Conservation (phyloP, 2,113 vertebrate genomes). For the Quiscalus mexicanus region DNA sequence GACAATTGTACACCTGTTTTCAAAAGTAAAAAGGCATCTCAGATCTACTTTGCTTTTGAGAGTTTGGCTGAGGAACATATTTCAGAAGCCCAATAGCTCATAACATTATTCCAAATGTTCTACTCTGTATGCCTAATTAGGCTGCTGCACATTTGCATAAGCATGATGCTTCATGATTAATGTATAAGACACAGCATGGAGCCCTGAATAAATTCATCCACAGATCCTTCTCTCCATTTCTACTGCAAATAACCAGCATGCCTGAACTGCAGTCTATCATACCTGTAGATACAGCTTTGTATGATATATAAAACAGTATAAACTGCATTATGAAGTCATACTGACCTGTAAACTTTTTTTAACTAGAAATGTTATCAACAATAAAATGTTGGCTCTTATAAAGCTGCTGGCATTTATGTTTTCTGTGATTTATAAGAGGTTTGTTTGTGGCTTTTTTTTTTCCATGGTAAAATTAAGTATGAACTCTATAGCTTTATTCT, state of each 20-base stretch:
- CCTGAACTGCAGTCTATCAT: slow-evolving; percentile 12
- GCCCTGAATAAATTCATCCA: slow-evolving; percentile 50
- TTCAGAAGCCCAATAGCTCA: slow-evolving; percentile 71
- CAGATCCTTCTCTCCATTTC: not conserved
- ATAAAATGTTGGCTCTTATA: not conserved
- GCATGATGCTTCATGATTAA: slow-evolving; percentile 76
- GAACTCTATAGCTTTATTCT: not conserved
- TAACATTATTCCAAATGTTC: slow-evolving; percentile 71
- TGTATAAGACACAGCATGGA: slow-evolving; percentile 71
- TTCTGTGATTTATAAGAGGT: not conserved
- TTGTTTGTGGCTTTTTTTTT: not conserved
- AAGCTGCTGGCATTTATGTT: not conserved
- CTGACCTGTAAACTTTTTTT: not conserved
- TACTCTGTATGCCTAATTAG: slow-evolving; percentile 71
- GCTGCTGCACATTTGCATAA: slow-evolving; percentile 72
- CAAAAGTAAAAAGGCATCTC: slow-evolving; percentile 70
- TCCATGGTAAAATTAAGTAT: slow-evolving; percentile 7
- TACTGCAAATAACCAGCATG: slow-evolving; percentile 44
- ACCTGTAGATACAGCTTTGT: slow-evolving; percentile 1
- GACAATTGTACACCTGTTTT: slow-evolving; percentile 73
- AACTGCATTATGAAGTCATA: not conserved
- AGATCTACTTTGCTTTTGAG: slow-evolving; percentile 70
- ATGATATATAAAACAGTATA: slow-evolving; percentile 11
- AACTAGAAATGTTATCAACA: not conserved
- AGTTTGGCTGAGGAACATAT: slow-evolving; percentile 71